Evolutionary conservation across 1,140 invertebrate genomes (phyloP), one percentile per base, ranked within the genome.

Genomic region (Lucilia sericata): DNA sequence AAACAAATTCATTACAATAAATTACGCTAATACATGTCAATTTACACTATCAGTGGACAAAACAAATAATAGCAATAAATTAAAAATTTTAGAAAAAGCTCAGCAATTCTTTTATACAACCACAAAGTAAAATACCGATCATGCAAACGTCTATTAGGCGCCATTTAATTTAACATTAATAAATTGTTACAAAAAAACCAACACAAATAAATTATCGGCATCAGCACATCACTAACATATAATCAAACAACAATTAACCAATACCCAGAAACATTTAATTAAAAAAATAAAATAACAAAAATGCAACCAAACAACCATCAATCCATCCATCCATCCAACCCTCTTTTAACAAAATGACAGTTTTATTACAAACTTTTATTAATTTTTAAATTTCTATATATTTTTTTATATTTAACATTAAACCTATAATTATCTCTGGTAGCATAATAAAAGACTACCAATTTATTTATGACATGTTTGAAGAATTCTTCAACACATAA

Each of bases 141-240:
- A 30, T 14, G 30, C 25, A 12, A 34, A 75, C 74, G 74, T 75
- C 74, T 36, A 75, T 75, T 75, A 34, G 74, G 30, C 74, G 74
- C 74, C 74, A 75, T 75, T 30, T 75, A 75, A 75, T 34, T 21
- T 5, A 21, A 36, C 30, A 75, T 34, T 75, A 75, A 75, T 75
- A 75, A 75, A 34, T 75, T 34, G 13, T 75, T 75, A 75, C 14
- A 36, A 75, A 17, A 75, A 30, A 75, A 34, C 74, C 4, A 5
- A 30, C 25, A 30, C 25, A 30, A 60, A 60, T 60, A 60, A 60
- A 60, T 60, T 60, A 60, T 60, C 55, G 17, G 14, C 55, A 60
- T 60, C 55, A 60, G 14, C 55, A 60, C 55, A 60, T 17, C 14
- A n/a, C 55, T 60, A 60, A 60, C 55, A n/a, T 60, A 14, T n/a